Base-by-base conservation (phyloP, 2,113 vertebrate genomes). In the Lepisosteus oculatus region DNA sequence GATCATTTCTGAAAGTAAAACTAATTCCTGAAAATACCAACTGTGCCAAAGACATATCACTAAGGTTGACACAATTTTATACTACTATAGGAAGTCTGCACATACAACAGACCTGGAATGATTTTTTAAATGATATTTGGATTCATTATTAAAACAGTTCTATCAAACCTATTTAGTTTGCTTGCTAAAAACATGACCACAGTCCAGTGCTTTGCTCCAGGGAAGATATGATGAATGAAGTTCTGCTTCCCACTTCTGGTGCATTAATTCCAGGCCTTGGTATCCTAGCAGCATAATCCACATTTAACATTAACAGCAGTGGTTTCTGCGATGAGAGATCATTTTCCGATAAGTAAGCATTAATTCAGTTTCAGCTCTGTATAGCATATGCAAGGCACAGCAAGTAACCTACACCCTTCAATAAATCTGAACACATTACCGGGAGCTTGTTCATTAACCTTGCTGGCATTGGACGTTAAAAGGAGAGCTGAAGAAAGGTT, bases 361-460 rank as follows among this genome's bases (percentile, higher is more conserved):
- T 56, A 71, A 88, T 84, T 85, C 70, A 74, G 85, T 81, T 81
- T 72, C 45, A 6, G 79, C 86, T 87, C 86, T 85, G 83, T 84
- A 83, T 85, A 83, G 56, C 84, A 57, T 85, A 91, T 86, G 87
- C 85, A 80, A 87, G 82, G 81, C 86, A 87, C 85, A 90, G 87
- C 87, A 85, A 91, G 86, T 84, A 87, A 80, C 80, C 82, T 73
- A 1, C 81, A 83, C 86, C 85, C 80, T 81, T 81, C 83, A 91
- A 90, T 90, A 85, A 86, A 80, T 77, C 41, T 0, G n/a, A 85
- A 83, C 87, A 86, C 80, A 84, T 86, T 84, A 76, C 87, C 75
- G 84, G 79, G 74, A 88, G 89, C 88, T 89, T 92, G 88, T 93
- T 92, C 91, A 93, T 92, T 93, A 92, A 92, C 89, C 90, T 85